phyloP scores from a whole-genome alignment of 2,797 vertebrate species.

The Chaetodon trifasciatus region DNA sequence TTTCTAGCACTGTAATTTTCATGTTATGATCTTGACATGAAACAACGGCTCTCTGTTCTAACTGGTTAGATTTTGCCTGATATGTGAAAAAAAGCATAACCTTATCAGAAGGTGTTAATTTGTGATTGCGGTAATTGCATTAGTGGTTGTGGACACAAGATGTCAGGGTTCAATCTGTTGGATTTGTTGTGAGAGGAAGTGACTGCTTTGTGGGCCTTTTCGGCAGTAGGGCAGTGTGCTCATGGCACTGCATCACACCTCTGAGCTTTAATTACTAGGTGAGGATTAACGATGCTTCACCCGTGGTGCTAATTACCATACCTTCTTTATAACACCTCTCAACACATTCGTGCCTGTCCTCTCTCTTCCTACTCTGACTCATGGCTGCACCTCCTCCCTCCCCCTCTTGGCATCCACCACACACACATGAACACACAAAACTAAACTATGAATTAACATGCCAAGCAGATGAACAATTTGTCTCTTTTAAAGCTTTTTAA shows the following conservation, averaged over 20 bases:
- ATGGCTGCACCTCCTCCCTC: constrained; percentile 49
- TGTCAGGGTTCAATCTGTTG: constrained; percentile 61
- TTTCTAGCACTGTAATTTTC: constrained; percentile 40
- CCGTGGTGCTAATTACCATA: constrained; percentile 84
- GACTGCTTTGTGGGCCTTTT: constrained; percentile 74
- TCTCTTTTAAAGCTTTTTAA: constrained; percentile 71
- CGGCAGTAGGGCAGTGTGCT: constrained; percentile 67
- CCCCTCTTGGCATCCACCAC: no score
- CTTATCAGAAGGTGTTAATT: constrained; percentile 78
- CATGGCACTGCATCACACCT: constrained; percentile 81
- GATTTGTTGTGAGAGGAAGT: constrained; percentile 77
- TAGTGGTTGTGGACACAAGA: constrained; percentile 59
- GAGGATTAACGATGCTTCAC: constrained; percentile 85
- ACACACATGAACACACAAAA: constrained; percentile 30
- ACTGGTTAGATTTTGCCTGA: constrained; percentile 34
- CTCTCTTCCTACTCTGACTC: constrained; percentile 66
- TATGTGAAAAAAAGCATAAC: constrained; percentile 60
- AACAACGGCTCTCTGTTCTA: constrained; percentile 33
- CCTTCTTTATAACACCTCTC: constrained; percentile 80
- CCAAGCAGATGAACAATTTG: constrained; percentile 68
- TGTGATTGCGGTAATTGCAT: constrained; percentile 74
- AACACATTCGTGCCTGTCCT: constrained; percentile 74
- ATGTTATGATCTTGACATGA: constrained; percentile 30
- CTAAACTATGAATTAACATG: constrained; percentile 72
- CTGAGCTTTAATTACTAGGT: constrained; percentile 85